Percentiles rank a stretch among this genome's conserved stretches.
Evolutionary conservation across 2,888 invertebrate genomes (phyloP).

Genomic region (Nemoura dubitans): DNA sequence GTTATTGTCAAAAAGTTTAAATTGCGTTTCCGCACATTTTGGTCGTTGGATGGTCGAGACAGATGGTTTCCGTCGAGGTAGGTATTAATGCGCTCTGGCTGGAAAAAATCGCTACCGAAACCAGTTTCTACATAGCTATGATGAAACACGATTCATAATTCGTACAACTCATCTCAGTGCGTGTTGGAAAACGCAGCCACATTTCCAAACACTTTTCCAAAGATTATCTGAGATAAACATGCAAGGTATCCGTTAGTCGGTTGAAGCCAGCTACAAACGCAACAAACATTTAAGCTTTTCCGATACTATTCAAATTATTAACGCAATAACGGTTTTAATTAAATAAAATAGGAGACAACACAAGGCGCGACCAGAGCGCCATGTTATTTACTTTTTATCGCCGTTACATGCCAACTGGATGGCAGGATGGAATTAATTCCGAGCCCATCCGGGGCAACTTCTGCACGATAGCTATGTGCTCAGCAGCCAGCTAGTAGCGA

Average conservation of each 20-base stretch:
- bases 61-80: conserved; percentile 10
- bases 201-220: too few relatives aligned
- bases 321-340: not conserved
- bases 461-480: too few relatives aligned
- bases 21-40: conserved; percentile 48
- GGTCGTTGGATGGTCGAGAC: conserved; percentile 57
- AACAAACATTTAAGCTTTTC: not conserved
- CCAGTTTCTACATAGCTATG: not conserved
- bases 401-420: not conserved
- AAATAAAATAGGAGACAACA: not conserved
- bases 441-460: too few relatives aligned
- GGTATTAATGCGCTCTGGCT: not conserved
- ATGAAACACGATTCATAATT: not conserved
- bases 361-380: not conserved
- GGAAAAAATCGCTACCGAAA: not conserved
- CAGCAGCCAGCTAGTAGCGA: too few relatives aligned
- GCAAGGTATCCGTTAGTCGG: too few relatives aligned
- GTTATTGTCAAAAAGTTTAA: conserved; percentile 50
- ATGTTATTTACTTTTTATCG: not conserved
- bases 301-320: not conserved
- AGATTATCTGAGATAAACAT: too few relatives aligned
- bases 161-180: not conserved
- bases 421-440: not conserved
- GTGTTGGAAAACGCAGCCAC: too few relatives aligned
- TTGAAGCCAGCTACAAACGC: not conserved